Evolutionary conservation across 1,140 invertebrate species (phyloP).

Genomic region (Temnothorax nylanderi): DNA sequence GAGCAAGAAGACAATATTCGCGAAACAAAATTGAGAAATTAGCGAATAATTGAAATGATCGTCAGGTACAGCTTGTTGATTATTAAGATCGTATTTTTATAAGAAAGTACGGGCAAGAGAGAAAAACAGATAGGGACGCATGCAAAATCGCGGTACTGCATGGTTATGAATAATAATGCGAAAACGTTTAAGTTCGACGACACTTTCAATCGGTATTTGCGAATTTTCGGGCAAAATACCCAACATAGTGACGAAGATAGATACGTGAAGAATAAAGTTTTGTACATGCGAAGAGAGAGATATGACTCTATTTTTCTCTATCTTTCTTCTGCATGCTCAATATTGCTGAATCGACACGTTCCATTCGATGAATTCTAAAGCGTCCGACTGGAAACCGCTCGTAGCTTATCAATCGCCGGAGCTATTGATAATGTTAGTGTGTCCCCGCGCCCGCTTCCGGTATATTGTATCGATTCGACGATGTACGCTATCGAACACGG

Average conservation of each 20-base stretch:
- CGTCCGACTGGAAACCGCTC: conserved; percentile 52
- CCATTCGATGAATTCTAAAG: conserved; percentile 55
- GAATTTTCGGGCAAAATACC: background rate
- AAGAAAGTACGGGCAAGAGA: background rate
- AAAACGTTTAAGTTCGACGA: background rate
- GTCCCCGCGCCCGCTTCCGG: conserved; percentile 22
- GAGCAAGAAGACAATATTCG: background rate
- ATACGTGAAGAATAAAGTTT: conserved; percentile 18
- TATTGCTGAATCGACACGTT: conserved; percentile 43
- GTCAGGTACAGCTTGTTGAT: background rate
- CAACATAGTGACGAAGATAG: background rate
- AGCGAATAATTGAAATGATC: conserved; percentile 16
- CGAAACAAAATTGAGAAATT: conserved; percentile 22
- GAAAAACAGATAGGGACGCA: background rate
- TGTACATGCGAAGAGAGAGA: background rate
- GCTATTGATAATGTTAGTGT: conserved; percentile 44
- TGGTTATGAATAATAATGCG: conserved; percentile 2
- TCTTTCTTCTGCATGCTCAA: background rate
- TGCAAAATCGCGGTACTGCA: background rate
- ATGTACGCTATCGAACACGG: conserved; percentile 32
- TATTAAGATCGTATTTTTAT: background rate
- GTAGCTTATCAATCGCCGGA: conserved; percentile 52
- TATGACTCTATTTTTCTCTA: background rate
- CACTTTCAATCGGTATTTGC: background rate
- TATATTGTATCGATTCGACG: conserved; percentile 46